A percentile compares a stretch with the other conserved stretches of the same genome.
Evolutionary conservation across 2,113 vertebrate genomes (phyloP).

Genomic region (Centropus unirufus): DNA sequence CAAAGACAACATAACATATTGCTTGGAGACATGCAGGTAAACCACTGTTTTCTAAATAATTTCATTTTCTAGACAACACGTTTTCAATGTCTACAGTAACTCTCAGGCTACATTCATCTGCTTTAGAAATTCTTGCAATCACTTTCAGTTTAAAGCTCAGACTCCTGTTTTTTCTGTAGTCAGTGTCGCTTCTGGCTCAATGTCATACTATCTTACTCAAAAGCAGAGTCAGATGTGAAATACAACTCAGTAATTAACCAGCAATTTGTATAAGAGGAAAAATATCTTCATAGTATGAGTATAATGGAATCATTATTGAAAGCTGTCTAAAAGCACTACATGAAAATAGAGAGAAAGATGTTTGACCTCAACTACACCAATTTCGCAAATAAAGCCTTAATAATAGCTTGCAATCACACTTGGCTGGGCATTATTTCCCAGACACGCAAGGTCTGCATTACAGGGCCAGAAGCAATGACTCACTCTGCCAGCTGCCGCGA

Average conservation of each 20-base stretch:
- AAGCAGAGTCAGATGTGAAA: conserved; percentile 42
- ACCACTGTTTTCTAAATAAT: neutral
- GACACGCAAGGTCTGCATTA: conserved; percentile 67
- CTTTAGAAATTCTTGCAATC: neutral
- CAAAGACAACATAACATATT: neutral
- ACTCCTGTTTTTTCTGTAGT: neutral
- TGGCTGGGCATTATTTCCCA: conserved; percentile 73
- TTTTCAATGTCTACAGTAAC: neutral
- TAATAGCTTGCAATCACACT: conserved; percentile 74
- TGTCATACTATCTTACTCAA: conserved; percentile 29
- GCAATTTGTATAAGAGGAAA: conserved; percentile 55
- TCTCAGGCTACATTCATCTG: neutral
- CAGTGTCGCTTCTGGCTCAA: conserved; percentile 33
- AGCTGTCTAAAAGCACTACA: conserved; percentile 43
- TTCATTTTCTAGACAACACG: neutral
- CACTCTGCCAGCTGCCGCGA: conserved; percentile 65
- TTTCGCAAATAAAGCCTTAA: conserved; percentile 75
- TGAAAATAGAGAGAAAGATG: conserved; percentile 39
- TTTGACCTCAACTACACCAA: conserved; percentile 69
- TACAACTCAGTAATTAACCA: conserved; percentile 62
- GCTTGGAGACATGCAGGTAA: neutral
- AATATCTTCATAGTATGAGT: conserved; percentile 9
- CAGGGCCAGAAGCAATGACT: conserved; percentile 70
- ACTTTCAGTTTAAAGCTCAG: neutral
- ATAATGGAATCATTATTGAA: conserved; percentile 46